phyloP scores from a whole-genome alignment of 2,888 invertebrate genomes.

The Cepaea hortensis region DNA sequence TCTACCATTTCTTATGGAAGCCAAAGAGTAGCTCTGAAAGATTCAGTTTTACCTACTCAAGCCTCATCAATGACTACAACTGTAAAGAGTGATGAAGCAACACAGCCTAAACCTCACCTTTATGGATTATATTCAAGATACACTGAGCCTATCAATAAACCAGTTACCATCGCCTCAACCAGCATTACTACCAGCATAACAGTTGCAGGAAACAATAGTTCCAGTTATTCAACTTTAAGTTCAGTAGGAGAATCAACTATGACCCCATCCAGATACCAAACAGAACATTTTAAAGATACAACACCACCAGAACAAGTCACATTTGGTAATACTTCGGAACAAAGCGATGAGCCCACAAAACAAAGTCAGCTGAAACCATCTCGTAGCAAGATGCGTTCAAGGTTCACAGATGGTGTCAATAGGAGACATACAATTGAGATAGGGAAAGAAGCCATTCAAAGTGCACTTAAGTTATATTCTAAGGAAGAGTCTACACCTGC shows the following conservation, averaged over 20 bases:
- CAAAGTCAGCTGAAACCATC: not conserved
- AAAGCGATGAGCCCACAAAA: not conserved
- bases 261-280: not conserved
- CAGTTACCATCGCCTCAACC: not conserved
- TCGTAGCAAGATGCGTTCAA: not conserved
- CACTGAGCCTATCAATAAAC: too few relatives aligned
- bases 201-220: not conserved
- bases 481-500: not conserved
- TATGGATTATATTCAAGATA: not conserved
- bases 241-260: not conserved
- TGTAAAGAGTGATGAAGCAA: not conserved
- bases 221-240: not conserved
- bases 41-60: too few relatives aligned
- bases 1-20: not conserved
- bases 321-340: not conserved
- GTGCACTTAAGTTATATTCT: slow-evolving; percentile 2
- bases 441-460: not conserved
- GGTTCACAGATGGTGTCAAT: slow-evolving; percentile 26
- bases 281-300: not conserved
- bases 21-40: not conserved
- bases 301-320: too few relatives aligned
- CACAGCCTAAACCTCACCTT: not conserved
- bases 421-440: slow-evolving; percentile 30
- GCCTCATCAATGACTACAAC: too few relatives aligned
- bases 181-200: not conserved